phyloP scores from a whole-genome alignment of 2,888 invertebrate genomes.

The Drosophila recens region DNA sequence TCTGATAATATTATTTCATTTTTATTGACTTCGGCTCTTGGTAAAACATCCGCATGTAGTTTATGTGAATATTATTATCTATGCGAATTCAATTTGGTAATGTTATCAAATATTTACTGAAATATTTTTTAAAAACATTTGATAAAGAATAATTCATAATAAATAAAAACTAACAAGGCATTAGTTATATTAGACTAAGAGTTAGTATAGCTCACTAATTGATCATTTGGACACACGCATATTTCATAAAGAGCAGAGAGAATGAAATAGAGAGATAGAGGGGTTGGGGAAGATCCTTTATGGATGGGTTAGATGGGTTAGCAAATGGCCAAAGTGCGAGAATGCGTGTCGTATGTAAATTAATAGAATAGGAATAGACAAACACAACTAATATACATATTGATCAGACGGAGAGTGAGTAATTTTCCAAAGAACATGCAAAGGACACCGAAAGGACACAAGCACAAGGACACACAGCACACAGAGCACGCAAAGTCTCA shows the following conservation, averaged over 20 bases:
- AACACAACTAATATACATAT: conserved; percentile 38
- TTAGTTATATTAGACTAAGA: conserved; percentile 21
- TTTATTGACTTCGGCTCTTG: conserved; percentile 48
- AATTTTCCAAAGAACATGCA: conserved; percentile 66
- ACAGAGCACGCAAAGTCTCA: conserved; percentile 41
- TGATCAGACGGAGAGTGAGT: conserved; percentile 29
- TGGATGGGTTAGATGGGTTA: conserved; percentile 21
- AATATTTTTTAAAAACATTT: background rate
- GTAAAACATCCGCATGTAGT: conserved; percentile 16
- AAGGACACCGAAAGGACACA: conserved; percentile 77
- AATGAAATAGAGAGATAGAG: background rate
- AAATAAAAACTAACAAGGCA: conserved; percentile 5
- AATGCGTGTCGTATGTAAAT: conserved; percentile 82
- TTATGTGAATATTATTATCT: conserved; percentile 38
- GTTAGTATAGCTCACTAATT: conserved; percentile 39
- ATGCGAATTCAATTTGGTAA: conserved; percentile 30
- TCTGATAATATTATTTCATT: conserved; percentile 67
- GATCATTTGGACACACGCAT: conserved; percentile 56
- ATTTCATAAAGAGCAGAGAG: conserved; percentile 52
- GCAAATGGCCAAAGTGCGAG: conserved; percentile 58
- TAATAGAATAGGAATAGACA: conserved; percentile 68
- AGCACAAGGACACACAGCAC: conserved; percentile 27
- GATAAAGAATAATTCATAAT: background rate
- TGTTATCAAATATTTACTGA: background rate
- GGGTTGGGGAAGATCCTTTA: background rate